Conservation (phyloP, 2,888 invertebrate genomes). For the Ophion ellenae region DNA sequence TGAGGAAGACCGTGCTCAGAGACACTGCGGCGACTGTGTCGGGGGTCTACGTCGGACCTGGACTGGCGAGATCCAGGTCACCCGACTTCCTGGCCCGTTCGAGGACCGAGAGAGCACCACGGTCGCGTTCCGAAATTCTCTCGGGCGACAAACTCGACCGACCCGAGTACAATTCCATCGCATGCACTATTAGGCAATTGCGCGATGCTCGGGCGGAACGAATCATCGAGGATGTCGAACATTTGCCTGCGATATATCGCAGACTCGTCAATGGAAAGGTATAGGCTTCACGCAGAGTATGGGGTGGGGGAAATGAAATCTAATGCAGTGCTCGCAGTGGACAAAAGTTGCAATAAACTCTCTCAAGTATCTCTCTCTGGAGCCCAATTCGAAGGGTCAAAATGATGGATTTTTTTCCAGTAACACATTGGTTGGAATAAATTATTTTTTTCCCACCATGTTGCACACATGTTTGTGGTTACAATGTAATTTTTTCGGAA, state of each 20-base stretch:
- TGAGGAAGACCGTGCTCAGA: constrained; percentile 50
- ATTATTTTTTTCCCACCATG: no score
- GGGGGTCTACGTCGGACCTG: constrained; percentile 70
- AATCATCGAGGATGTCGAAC: constrained; percentile 70
- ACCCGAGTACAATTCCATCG: constrained; percentile 80
- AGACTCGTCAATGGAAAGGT: constrained; percentile 77
- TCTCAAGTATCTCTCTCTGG: no score
- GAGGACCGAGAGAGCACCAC: neutral
- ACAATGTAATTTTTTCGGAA: no score
- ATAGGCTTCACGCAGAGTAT: neutral
- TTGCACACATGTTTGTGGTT: no score
- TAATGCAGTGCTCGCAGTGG: no score
- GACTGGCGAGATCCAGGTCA: constrained; percentile 52
- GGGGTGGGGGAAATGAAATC: no score
- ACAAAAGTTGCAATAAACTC: no score
- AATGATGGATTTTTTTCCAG: no score
- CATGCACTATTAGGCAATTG: constrained; percentile 75
- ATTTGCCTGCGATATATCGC: constrained; percentile 73
- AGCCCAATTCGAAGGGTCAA: no score
- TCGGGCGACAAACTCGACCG: constrained; percentile 69
- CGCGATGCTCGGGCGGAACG: constrained; percentile 73
- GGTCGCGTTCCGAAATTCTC: constrained; percentile 45
- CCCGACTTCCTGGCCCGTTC: neutral
- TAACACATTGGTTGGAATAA: no score
- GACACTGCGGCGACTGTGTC: constrained; percentile 27